phyloP scores from a whole-genome alignment of 64 coral and sea anemone species.

The Actinia tenebrosa region DNA sequence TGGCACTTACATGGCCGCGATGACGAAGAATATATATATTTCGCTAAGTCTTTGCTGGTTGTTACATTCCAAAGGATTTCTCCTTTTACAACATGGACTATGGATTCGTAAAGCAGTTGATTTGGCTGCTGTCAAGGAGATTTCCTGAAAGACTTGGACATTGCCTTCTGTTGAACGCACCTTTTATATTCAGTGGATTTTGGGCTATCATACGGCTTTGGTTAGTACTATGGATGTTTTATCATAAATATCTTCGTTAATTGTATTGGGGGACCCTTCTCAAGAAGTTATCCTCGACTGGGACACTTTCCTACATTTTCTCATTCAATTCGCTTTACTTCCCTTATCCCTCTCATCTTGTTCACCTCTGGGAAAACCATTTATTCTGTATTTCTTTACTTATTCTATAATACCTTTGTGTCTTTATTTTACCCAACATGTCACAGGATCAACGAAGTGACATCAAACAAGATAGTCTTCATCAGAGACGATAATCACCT shows the following conservation, averaged over 20 bases:
- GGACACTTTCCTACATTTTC: not conserved
- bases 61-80: constrained; percentile 57
- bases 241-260: too few relatives aligned
- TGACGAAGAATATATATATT: too few relatives aligned
- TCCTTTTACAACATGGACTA: constrained; percentile 97
- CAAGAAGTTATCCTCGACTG: too few relatives aligned
- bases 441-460: constrained; percentile 95
- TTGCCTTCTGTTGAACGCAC: constrained; percentile 83
- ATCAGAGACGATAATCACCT: constrained; percentile 83
- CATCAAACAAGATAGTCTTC: constrained; percentile 88
- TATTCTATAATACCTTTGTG: too few relatives aligned
- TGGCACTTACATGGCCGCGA: too few relatives aligned
- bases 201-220: constrained; percentile 92
- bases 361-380: not conserved
- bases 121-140: constrained; percentile 85
- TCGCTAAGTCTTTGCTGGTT: not conserved
- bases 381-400: too few relatives aligned
- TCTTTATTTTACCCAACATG: not conserved
- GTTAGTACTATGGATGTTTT: constrained; percentile 29
- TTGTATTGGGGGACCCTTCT: too few relatives aligned
- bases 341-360: not conserved
- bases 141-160: constrained; percentile 89
- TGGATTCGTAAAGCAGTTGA: constrained; percentile 94
- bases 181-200: constrained; percentile 81
- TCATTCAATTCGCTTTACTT: not conserved